These are phyloP conservation scores for Drosophila parthenogenetica DNA, from an alignment of 2,888 invertebrate species.

Conservation along the genomic window DNA sequence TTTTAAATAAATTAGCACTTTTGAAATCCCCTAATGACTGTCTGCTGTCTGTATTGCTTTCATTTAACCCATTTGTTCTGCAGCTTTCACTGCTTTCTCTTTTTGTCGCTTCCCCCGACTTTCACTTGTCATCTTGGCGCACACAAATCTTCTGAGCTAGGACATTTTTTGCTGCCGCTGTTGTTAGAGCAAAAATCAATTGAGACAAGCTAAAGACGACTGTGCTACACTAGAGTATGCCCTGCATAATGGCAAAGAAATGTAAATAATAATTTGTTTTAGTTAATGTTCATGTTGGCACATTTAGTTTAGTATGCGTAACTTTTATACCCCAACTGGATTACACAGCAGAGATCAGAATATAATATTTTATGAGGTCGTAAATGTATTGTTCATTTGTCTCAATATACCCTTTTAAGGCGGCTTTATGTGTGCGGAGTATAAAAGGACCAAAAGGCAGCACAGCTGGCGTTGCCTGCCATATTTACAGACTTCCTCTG, in stretches of 20 bases:
- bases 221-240: slow-evolving; percentile 21
- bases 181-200: slow-evolving; percentile 46
- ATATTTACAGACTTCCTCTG: slow-evolving; percentile 54
- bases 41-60: slow-evolving; percentile 12
- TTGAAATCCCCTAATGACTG: not conserved
- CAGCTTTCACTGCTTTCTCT: slow-evolving; percentile 21
- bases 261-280: slow-evolving; percentile 1
- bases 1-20: not conserved
- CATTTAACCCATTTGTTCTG: slow-evolving; percentile 49
- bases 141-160: slow-evolving; percentile 42
- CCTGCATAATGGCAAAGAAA: slow-evolving; percentile 3
- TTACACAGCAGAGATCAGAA: not conserved
- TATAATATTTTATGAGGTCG: slow-evolving; percentile 7
- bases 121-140: slow-evolving; percentile 32
- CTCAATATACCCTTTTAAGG: slow-evolving; percentile 10
- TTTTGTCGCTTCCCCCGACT: slow-evolving; percentile 23
- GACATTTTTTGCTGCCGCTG: slow-evolving; percentile 33
- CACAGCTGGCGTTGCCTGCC: slow-evolving; percentile 37
- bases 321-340: not conserved
- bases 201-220: not conserved
- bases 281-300: slow-evolving; percentile 1
- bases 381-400: slow-evolving; percentile 3
- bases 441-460: slow-evolving; percentile 24
- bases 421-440: slow-evolving; percentile 13
- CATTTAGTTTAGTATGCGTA: not conserved